Percentiles rank a stretch among this genome's conserved stretches.
These are phyloP conservation scores for Glaucomys volans DNA, from an alignment of 2,113 vertebrate genomes.

Conservation along the genomic window DNA sequence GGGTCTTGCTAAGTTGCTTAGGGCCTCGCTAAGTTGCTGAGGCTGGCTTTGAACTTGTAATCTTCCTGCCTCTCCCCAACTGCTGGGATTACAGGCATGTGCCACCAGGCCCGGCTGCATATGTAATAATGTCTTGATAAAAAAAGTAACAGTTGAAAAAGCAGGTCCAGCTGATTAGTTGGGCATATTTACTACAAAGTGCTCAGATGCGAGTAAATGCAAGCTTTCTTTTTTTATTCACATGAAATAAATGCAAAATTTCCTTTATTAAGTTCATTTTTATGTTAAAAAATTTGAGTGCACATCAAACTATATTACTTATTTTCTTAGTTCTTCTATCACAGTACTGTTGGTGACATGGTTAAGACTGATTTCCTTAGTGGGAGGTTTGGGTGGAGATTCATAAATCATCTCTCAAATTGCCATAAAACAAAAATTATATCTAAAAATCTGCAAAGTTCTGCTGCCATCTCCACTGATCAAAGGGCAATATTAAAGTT, in stretches of 20 bases:
- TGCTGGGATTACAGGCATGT: too few species aligned
- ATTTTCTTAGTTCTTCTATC: neutral
- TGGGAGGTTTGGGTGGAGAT: neutral
- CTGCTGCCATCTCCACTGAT: neutral
- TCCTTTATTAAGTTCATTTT: neutral
- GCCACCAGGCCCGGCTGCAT: too few species aligned
- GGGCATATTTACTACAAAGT: neutral
- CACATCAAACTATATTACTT: neutral
- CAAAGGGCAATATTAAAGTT: neutral
- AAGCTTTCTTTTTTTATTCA: neutral
- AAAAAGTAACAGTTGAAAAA: neutral
- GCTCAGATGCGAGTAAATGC: neutral
- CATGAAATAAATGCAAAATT: neutral
- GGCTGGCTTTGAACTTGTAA: too few species aligned
- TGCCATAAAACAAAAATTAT: neutral
- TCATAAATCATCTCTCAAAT: neutral
- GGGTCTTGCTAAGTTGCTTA: too few species aligned
- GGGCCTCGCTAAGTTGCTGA: too few species aligned
- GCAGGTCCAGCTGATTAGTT: neutral
- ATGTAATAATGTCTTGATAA: neutral
- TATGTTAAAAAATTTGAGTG: neutral
- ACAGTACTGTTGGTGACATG: neutral
- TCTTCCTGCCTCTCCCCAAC: too few species aligned
- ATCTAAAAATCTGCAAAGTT: slow-evolving; percentile 11
- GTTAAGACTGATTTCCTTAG: neutral